Conservation (phyloP, 2,113 vertebrate genomes). For the Muscicapa adusta region DNA sequence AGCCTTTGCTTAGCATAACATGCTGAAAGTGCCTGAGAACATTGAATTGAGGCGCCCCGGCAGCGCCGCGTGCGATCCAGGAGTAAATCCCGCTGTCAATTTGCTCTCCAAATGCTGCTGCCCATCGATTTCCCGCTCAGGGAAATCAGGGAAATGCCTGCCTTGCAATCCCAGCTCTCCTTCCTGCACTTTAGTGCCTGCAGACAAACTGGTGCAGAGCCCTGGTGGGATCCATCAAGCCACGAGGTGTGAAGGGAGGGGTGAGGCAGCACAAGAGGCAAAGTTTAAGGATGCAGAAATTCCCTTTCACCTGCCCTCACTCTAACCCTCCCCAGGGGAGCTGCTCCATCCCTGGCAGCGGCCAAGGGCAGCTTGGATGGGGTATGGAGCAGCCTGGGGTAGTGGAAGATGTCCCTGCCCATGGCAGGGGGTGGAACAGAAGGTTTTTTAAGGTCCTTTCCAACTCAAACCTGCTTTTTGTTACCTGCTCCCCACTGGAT, state of each 20-base stretch:
- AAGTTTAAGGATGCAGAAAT: neutral
- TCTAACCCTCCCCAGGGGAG: neutral
- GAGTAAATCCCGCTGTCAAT: neutral
- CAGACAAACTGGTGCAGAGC: neutral
- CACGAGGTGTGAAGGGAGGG: neutral
- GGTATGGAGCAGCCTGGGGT: neutral
- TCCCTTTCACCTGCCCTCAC: neutral
- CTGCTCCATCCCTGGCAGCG: neutral
- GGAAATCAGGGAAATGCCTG: neutral
- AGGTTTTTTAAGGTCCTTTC: neutral
- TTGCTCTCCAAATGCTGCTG: neutral
- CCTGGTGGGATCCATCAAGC: neutral
- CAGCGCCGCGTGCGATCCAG: neutral
- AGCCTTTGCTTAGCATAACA: conserved; percentile 45
- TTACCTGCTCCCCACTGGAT: rapidly evolving
- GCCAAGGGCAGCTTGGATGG: too few species aligned
- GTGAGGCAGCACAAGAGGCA: neutral
- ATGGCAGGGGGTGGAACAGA: neutral
- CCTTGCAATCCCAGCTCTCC: neutral
- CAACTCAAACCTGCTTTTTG: neutral
- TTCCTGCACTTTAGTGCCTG: neutral
- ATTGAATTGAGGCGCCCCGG: neutral
- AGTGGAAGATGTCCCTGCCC: neutral
- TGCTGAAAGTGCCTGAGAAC: conserved; percentile 5
- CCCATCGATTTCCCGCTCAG: neutral